Conservation (phyloP, 2,797 vertebrate species). For the Echeneis naucrates region DNA sequence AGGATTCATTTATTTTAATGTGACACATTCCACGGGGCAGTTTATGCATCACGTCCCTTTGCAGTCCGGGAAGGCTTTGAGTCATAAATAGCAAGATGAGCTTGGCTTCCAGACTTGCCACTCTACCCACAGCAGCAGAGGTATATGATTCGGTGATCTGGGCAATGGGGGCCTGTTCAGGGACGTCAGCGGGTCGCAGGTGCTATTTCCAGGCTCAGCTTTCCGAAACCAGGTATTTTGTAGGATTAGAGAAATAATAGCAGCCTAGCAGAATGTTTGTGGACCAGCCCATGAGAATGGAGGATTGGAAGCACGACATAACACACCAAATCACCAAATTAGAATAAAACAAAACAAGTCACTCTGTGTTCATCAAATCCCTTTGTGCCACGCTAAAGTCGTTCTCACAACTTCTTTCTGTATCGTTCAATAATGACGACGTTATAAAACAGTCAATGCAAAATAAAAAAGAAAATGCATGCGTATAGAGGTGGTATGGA, state of each 20-base stretch:
- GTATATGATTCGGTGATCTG: conserved; percentile 63
- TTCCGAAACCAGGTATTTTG: conserved; percentile 51
- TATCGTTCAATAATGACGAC: neutral
- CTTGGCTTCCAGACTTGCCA: conserved; percentile 55
- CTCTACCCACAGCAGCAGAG: conserved; percentile 56
- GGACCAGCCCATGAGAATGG: conserved; percentile 3
- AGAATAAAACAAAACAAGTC: conserved; percentile 16
- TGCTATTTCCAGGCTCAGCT: conserved; percentile 51
- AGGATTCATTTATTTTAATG: conserved; percentile 89
- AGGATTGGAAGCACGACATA: conserved; percentile 24
- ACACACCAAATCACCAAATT: conserved; percentile 1
- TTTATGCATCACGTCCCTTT: conserved; percentile 75
- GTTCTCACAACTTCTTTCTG: neutral
- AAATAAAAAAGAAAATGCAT: neutral
- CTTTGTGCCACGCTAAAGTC: neutral
- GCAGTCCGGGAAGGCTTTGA: conserved; percentile 62
- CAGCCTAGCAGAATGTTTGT: conserved; percentile 32
- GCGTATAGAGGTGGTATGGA: neutral
- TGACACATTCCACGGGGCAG: conserved; percentile 76
- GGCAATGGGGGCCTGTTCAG: conserved; percentile 46
- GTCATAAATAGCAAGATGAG: conserved; percentile 81
- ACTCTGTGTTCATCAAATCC: conserved; percentile 5
- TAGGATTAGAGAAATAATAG: conserved; percentile 66
- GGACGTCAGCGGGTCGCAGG: conserved; percentile 60
- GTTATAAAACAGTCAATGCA: no score